These are phyloP conservation scores for Chironomus tentans DNA, from an alignment of 2,888 invertebrate genomes.

Conservation along the genomic window DNA sequence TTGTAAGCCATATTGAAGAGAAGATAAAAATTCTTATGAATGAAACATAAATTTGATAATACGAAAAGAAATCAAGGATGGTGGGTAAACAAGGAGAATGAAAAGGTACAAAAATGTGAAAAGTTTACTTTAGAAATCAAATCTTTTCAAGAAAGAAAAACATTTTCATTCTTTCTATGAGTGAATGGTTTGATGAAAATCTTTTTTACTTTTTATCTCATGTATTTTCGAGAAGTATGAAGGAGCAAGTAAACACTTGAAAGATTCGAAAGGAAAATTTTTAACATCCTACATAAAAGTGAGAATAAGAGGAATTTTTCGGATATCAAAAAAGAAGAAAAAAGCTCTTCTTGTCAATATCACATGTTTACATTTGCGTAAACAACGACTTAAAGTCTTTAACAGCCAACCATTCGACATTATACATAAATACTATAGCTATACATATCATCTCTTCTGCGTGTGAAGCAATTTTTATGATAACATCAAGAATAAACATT, in stretches of 20 bases:
- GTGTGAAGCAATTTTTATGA: conserved; percentile 18
- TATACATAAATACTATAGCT: background rate
- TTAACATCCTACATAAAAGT: background rate
- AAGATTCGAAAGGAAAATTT: background rate
- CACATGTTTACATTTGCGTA: conserved; percentile 24
- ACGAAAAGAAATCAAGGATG: too few species aligned
- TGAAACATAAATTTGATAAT: too few species aligned
- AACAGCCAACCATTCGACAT: conserved; percentile 1
- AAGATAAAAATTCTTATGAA: too few species aligned
- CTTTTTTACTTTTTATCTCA: too few species aligned
- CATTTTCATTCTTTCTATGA: too few species aligned
- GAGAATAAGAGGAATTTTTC: background rate
- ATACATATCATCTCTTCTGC: background rate
- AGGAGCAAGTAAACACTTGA: background rate
- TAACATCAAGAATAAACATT: conserved; percentile 23
- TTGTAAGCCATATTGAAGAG: too few species aligned
- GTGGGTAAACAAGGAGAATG: too few species aligned
- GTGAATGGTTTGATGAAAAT: too few species aligned
- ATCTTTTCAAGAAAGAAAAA: too few species aligned
- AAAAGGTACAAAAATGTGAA: too few species aligned
- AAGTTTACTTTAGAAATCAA: too few species aligned
- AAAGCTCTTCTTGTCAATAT: conserved; percentile 19
- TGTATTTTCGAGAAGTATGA: background rate
- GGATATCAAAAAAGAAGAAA: background rate
- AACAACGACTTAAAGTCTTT: conserved; percentile 23